These are phyloP conservation scores for Cacatua alba DNA, from an alignment of 2,113 vertebrate genomes.

Conservation along the genomic window DNA sequence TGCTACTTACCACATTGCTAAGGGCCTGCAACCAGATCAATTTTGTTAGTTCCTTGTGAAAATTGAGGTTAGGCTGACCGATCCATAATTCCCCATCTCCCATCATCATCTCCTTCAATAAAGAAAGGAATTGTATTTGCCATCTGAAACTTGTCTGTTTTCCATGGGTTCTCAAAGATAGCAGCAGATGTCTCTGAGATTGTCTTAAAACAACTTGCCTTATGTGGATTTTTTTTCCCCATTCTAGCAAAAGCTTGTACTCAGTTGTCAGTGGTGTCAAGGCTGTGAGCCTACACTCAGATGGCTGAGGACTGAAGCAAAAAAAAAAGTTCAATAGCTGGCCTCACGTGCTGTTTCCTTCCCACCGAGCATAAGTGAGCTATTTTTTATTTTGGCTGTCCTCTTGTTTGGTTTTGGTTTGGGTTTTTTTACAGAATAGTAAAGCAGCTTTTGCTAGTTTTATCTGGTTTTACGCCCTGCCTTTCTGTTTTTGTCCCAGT, in stretches of 20 bases:
- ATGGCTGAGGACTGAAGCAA: background rate
- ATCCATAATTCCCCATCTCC: background rate
- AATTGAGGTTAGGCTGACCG: background rate
- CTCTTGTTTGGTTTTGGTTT: background rate
- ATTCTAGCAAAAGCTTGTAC: background rate
- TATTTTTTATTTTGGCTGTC: background rate
- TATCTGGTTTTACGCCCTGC: background rate
- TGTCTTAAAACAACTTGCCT: background rate
- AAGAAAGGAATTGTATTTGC: background rate
- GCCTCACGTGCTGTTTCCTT: background rate
- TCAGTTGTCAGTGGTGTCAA: background rate
- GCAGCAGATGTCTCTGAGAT: background rate
- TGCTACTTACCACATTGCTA: background rate
- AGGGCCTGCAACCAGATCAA: background rate
- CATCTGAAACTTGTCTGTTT: background rate
- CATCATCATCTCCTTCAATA: background rate
- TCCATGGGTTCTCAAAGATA: background rate
- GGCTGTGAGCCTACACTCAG: background rate
- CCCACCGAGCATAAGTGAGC: constrained; percentile 1
- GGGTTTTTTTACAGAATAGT: background rate
- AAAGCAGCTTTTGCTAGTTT: background rate
- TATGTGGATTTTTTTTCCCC: background rate
- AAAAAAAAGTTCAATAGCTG: constrained; percentile 15
- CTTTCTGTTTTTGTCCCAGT: constrained; percentile 24
- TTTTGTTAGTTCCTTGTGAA: background rate